These are phyloP conservation scores for Arion vulgaris DNA, from an alignment of 1,140 invertebrate species.

Conservation along the genomic window DNA sequence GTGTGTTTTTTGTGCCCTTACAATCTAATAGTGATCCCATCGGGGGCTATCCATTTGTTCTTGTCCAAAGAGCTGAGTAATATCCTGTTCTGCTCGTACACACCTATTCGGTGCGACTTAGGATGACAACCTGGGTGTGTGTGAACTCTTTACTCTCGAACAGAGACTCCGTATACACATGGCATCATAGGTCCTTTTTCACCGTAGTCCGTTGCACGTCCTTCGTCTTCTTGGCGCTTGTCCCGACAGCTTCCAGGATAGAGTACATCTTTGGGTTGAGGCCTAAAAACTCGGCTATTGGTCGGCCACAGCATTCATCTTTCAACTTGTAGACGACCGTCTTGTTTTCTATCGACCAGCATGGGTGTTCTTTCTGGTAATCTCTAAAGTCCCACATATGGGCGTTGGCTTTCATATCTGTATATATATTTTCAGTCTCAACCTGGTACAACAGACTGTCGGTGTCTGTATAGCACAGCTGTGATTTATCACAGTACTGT, in stretches of 20 bases:
- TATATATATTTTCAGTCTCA: not conserved
- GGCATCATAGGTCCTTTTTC: not conserved
- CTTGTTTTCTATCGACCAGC: no score
- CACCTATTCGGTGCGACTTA: not conserved
- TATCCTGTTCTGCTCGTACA: not conserved
- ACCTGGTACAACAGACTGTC: not conserved
- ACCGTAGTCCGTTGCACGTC: not conserved
- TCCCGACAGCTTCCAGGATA: not conserved
- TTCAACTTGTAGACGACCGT: no score
- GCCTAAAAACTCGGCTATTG: constrained; percentile 70
- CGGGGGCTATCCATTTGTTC: not conserved
- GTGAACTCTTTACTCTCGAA: not conserved
- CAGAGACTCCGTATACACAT: not conserved
- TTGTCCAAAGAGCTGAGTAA: not conserved
- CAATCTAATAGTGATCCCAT: not conserved
- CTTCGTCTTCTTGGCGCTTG: not conserved
- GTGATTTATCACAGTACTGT: constrained; percentile 52
- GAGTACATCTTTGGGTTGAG: constrained; percentile 71
- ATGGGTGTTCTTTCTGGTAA: no score
- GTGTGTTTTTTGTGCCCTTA: not conserved
- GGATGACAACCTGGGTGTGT: not conserved
- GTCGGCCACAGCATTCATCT: no score
- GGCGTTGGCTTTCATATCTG: no score
- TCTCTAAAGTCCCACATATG: no score
- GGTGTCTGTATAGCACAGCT: constrained; percentile 70